Conservation (phyloP, 2,797 vertebrate species). For the Cetoscarus ocellatus region DNA sequence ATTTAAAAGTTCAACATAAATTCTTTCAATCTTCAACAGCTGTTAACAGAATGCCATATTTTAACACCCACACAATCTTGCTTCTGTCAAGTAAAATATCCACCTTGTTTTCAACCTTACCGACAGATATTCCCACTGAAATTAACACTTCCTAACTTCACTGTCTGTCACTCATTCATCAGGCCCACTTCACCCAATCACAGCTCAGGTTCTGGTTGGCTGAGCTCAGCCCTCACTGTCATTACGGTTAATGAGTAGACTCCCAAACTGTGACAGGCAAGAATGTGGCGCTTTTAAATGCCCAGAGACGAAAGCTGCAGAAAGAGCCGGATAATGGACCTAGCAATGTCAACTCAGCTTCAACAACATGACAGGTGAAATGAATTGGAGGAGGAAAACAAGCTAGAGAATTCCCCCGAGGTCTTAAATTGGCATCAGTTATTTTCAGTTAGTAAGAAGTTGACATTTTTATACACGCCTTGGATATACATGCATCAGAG, state of each 20-base stretch:
- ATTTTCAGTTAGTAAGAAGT: slow-evolving; percentile 36
- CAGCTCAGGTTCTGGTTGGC: slow-evolving; percentile 55
- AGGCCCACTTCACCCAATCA: slow-evolving; percentile 58
- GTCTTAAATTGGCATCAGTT: slow-evolving; percentile 47
- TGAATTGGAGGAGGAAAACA: slow-evolving; percentile 48
- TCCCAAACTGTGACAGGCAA: slow-evolving; percentile 58
- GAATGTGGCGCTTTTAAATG: slow-evolving; percentile 70
- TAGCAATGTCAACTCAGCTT: slow-evolving; percentile 68
- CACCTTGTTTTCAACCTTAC: slow-evolving; percentile 54
- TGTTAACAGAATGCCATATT: slow-evolving; percentile 9
- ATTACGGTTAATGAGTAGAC: slow-evolving; percentile 73
- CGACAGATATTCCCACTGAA: slow-evolving; percentile 32
- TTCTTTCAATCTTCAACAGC: slow-evolving; percentile 22
- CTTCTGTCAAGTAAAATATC: slow-evolving; percentile 37
- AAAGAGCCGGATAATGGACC: slow-evolving; percentile 72
- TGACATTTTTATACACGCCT: slow-evolving; percentile 37
- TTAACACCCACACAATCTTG: slow-evolving; percentile 28
- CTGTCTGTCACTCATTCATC: slow-evolving; percentile 64
- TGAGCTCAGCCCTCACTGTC: slow-evolving; percentile 56
- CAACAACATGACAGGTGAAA: slow-evolving; percentile 68
- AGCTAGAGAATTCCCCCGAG: slow-evolving; percentile 23
- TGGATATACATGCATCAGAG: slow-evolving; percentile 8
- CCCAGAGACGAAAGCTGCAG: slow-evolving; percentile 64
- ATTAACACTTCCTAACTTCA: slow-evolving; percentile 43
- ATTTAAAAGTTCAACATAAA: slow-evolving; percentile 5